Evolutionary conservation across 1,140 invertebrate genomes (phyloP), one percentile per base, ranked within the genome.

Genomic region (Caenorhabditis remanei): DNA sequence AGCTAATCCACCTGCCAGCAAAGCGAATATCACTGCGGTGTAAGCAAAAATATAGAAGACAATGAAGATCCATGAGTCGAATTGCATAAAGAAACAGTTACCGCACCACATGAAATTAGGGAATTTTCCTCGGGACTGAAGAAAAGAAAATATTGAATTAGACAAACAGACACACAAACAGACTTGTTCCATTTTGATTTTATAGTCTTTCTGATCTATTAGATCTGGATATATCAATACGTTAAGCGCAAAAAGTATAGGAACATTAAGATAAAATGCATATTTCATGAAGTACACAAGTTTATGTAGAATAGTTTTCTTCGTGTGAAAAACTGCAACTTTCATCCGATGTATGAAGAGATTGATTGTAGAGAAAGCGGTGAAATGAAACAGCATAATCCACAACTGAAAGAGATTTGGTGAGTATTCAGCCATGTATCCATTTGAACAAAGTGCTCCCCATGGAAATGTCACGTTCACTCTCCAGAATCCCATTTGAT

Each of bases 81-180:
- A 58, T n/a, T 8, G 14, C 56, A 58, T 58, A 16, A 58, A 58
- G n/a, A 58, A 58, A n/a, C 56, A 58, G n/a, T 58, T 58, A 5
- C 3, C 11, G n/a, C 56, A 58, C 56, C 56, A 58, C 56, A 58
- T 58, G n/a, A 58, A 58, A 58, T 58, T n/a, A n/a, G 56, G 56
- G 1, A 58, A n/a, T 21, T 58, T 58, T 1, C 50, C 50, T 9
- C 50, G 50, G 9, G 9, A 13, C 50, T 53, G 9, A 9, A 53
- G 9, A 9, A 53, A 53, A 53, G 0, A 53, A 53, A 13, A 53
- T 1, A 13, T 13, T 16, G 9, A 13, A 1, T 53, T 53, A 1
- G 50, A 13, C 16, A 53, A 13, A 53, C 16, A 13, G 9, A 13
- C 50, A 14, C 3, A 19, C 16, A n/a, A n/a, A n/a, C n/a, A n/a